Base-by-base conservation (phyloP, 1,140 invertebrate species). In the Grapholita molesta region DNA sequence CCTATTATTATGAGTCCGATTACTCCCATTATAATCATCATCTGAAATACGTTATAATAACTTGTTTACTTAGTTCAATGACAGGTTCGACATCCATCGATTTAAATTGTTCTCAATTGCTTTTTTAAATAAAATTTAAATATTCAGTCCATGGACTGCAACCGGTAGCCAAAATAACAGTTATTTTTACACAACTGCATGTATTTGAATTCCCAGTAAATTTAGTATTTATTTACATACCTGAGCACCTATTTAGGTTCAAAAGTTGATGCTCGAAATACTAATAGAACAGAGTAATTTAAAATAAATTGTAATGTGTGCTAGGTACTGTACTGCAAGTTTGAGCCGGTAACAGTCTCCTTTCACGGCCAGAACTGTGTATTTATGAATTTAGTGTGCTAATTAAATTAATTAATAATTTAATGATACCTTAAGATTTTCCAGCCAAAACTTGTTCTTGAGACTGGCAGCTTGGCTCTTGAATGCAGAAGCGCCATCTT, bases 381-480 rank as follows among this genome's bases (percentile, higher is more conserved):
- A 21, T 7, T 21, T 21, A 21, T 48, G 42, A 48, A 48, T 8
- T 48, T 48, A 21, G 42, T 48, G 42, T 21, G 15, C 42, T 8
- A 48, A 48, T 48, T 0, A 21, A 48, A 48, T 48, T 21, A 48
- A 21, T 21, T 21, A 21, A 7, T 21, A 21, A 8, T 48, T 8
- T 7, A 9, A 48, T 9, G 18, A 18, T 91, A 98, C 97, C 96
- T 99, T 99, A 85, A 98, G 94, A 93, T 99, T 99, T 94, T 99
- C 98, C 94, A 98, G 95, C 98, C 98, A 99, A 92, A 98, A 99
- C 93, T 99, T 99, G 90, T 98, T 95, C 94, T 99, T 99, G 76
- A 99, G 93, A 93, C 98, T 99, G 74, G 97, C 98, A 77, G 98
- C 98, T 90, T 98, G 98, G 78, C 99, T 98, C 92, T 99, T 98